A percentile compares a stretch with the other conserved stretches of the same genome.
Evolutionary conservation across 2,888 invertebrate genomes (phyloP).

Genomic region (Stictocephala bisonia): DNA sequence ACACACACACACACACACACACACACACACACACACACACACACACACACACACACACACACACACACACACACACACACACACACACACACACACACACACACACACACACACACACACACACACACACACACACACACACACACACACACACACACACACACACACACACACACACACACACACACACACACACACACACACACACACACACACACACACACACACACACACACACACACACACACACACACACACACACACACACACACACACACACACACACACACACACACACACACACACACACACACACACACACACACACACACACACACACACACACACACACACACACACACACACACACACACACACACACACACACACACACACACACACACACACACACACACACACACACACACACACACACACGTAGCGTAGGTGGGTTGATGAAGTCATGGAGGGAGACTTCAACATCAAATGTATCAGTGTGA

Average conservation of each 20-base stretch:
- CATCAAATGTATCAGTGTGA: no score
- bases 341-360: conserved; percentile 39
- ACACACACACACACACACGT: conserved; percentile 34
- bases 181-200: conserved; percentile 39
- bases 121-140: conserved; percentile 39
- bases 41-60: conserved; percentile 30
- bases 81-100: conserved; percentile 39
- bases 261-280: conserved; percentile 39
- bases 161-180: conserved; percentile 39
- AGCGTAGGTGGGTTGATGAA: no score
- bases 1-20: conserved; percentile 29
- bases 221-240: conserved; percentile 39
- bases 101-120: conserved; percentile 39
- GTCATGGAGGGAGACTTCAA: no score
- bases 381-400: conserved; percentile 39
- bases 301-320: conserved; percentile 39
- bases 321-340: conserved; percentile 39
- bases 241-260: conserved; percentile 39
- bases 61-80: conserved; percentile 39
- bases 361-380: conserved; percentile 39
- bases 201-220: conserved; percentile 39
- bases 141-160: conserved; percentile 39
- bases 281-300: conserved; percentile 39
- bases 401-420: conserved; percentile 39
- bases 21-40: conserved; percentile 29